A percentile compares a stretch with the other conserved stretches of the same genome.
Evolutionary conservation across 1,140 invertebrate species (phyloP).

Genomic region (Yoshiicerus persimilis): DNA sequence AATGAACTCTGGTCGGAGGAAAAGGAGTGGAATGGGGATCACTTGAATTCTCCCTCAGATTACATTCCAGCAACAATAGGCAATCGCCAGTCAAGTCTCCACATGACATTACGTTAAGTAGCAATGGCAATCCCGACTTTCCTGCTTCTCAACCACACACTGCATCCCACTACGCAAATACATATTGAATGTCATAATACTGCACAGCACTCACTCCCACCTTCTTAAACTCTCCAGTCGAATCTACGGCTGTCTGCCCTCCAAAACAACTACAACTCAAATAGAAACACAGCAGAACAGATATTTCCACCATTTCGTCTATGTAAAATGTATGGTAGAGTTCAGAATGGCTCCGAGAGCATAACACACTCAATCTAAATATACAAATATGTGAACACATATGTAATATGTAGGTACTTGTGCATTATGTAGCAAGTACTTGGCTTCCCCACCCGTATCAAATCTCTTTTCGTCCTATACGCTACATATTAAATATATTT

Average conservation of each 20-base stretch:
- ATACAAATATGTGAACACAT: too few relatives aligned
- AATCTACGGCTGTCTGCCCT: not conserved
- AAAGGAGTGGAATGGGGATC: slow-evolving; percentile 14
- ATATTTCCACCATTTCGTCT: not conserved
- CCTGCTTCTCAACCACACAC: not conserved
- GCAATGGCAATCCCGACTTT: not conserved
- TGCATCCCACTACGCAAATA: not conserved
- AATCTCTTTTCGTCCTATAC: too few relatives aligned
- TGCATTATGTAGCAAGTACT: not conserved
- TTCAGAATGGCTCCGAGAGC: too few relatives aligned
- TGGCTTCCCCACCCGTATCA: too few relatives aligned
- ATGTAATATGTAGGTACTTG: too few relatives aligned
- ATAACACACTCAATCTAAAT: not conserved
- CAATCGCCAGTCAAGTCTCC: not conserved
- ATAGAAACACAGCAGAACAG: not conserved
- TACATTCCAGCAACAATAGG: slow-evolving; percentile 39
- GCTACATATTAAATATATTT: not conserved
- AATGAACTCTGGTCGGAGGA: slow-evolving; percentile 30
- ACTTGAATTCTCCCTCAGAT: slow-evolving; percentile 33
- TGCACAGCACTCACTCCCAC: not conserved
- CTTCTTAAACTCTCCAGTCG: not conserved
- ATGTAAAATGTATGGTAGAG: too few relatives aligned
- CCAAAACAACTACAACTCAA: too few relatives aligned
- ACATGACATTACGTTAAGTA: not conserved
- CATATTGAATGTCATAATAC: not conserved